Base-by-base conservation (phyloP, 2,888 invertebrate species). In the Boloria selene region DNA sequence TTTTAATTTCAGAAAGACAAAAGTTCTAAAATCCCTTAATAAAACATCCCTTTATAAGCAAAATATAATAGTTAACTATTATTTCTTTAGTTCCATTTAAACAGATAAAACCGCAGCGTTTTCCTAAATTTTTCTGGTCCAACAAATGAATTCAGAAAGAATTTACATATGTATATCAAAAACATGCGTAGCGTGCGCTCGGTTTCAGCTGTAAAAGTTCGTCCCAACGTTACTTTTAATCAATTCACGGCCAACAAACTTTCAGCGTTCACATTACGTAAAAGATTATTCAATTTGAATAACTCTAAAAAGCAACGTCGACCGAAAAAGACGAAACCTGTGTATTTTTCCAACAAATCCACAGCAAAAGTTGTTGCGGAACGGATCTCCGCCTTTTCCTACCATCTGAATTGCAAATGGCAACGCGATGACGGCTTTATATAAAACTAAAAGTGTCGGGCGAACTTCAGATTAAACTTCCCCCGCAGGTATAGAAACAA, bases 401-500 rank as follows among this genome's bases (percentile, higher is more conserved):
- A 86, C 83, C 78, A 90, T 91, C 88, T 90, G 91, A 88, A 92
- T 91, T 92, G 91, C 90, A 91, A 92, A 92, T 91, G 77, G 79
- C 84, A 79, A 76, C 80, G 86, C 82, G 88, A 90, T 88, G 90
- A 90, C 88, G 86, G 79, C 87, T 87, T 84, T 83, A 84, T 85
- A 85, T 87, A 83, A 85, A 91, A 92, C 92, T 92, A 90, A 90
- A 92, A 92, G 90, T 92, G 90, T 87, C 86, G 80, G 82, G 83
- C 90, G 90, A 91, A 92, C 91, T 92, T 91, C 81, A 86, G 85
- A 90, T 91, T 90, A 90, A 91, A 90, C 87, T 89, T 87, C 84
- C 75, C 72, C 80, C 80, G 78, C 89, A 90, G 90, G 90, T 91
- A 88, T 83, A 86, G 88, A 89, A 90, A 92, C 91, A 91, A 92